Percentiles rank a stretch among this genome's conserved stretches.
Evolutionary conservation across 2,113 vertebrate genomes (phyloP).

Genomic region (Corvus cornix): DNA sequence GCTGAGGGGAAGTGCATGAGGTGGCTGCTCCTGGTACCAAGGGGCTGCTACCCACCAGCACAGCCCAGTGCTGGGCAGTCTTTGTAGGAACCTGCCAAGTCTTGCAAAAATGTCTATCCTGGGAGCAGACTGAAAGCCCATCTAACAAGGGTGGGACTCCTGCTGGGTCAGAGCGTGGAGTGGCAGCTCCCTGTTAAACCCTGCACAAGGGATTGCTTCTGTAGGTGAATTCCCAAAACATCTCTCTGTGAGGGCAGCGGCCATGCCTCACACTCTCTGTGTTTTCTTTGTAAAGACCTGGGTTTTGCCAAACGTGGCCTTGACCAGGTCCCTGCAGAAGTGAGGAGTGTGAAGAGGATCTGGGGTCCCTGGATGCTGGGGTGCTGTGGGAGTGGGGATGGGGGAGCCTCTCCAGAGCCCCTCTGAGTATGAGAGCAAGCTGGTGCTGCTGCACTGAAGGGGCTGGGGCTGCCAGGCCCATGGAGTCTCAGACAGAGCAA

Average conservation of each 20-base stretch:
- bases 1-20: background rate
- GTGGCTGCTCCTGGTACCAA: background rate
- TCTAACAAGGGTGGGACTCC: too few relatives aligned
- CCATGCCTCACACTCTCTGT: fast-evolving
- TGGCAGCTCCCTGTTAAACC: background rate
- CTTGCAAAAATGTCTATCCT: background rate
- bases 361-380: background rate
- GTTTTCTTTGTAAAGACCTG: background rate
- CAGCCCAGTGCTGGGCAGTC: background rate
- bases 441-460: background rate
- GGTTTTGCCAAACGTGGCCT: fast-evolving
- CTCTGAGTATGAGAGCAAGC: too few relatives aligned
- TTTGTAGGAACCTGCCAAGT: background rate
- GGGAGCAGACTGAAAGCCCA: background rate
- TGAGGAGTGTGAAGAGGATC: background rate
- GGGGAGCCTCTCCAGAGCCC: background rate
- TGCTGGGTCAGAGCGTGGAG: background rate
- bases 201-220: background rate
- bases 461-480: too few relatives aligned
- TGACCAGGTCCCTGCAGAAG: background rate
- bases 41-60: background rate
- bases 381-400: background rate
- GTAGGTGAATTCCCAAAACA: background rate
- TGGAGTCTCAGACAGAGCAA: background rate
- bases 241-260: too few relatives aligned